Conservation (phyloP, 2,888 invertebrate species). For the Himalopsyche kuldschensis region DNA sequence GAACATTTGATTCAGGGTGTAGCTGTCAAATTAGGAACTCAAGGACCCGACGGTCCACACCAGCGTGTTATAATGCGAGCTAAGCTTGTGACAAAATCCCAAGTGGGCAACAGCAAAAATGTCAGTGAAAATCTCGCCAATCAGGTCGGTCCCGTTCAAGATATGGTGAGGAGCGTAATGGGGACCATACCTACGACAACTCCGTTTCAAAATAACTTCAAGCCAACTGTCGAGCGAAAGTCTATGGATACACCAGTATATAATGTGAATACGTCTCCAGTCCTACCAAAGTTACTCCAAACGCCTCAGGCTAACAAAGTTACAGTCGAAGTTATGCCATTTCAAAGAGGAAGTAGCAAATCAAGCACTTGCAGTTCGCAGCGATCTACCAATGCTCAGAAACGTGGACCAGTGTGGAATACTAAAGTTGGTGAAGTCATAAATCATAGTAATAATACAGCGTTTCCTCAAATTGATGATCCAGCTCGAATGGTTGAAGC, state of each 20-base stretch:
- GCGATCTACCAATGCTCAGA: background rate
- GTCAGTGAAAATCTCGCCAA: conserved; percentile 5
- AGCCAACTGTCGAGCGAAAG: background rate
- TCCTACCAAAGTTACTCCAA: background rate
- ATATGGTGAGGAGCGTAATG: conserved; percentile 26
- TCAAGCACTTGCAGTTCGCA: background rate
- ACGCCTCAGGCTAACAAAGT: background rate
- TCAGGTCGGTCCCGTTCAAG: conserved; percentile 18
- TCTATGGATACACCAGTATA: too few species aligned
- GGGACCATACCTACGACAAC: conserved; percentile 18
- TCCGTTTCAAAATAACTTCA: background rate
- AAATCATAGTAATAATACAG: conserved; percentile 15
- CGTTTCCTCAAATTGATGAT: conserved; percentile 52
- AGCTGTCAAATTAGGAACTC: conserved; percentile 64
- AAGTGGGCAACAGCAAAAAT: conserved; percentile 43
- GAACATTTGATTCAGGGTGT: conserved; percentile 63
- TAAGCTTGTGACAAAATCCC: conserved; percentile 65
- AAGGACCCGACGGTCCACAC: conserved; percentile 60
- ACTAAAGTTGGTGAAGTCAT: background rate
- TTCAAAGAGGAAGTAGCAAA: background rate
- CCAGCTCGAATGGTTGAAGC: conserved; percentile 69
- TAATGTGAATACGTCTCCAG: too few species aligned
- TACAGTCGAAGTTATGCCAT: background rate
- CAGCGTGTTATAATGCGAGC: conserved; percentile 66
- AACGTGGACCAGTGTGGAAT: background rate